A percentile compares a stretch with the other conserved stretches of the same genome.
phyloP scores from a whole-genome alignment of 2,797 vertebrate genomes.

The Ctenochaetus hawaiiensis region DNA sequence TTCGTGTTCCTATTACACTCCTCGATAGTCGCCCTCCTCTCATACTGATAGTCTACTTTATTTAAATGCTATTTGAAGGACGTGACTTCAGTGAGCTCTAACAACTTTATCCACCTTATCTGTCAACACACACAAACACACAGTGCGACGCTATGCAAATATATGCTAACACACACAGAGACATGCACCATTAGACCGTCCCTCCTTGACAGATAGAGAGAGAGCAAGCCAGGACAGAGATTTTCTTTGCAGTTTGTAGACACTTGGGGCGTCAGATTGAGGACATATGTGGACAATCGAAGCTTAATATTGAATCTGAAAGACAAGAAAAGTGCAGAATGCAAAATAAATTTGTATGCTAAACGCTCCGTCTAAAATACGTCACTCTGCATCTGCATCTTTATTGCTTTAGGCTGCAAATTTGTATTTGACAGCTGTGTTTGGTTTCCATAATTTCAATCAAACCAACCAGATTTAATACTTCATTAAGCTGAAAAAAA shows the following conservation, averaged over 20 bases:
- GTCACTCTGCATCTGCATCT: background rate
- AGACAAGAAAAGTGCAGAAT: slow-evolving; percentile 22
- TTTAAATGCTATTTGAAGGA: slow-evolving; percentile 72
- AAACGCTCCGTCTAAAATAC: background rate
- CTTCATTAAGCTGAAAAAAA: background rate
- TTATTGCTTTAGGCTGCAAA: background rate
- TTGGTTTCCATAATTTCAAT: background rate
- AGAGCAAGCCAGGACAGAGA: background rate
- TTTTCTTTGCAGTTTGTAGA: slow-evolving; percentile 38
- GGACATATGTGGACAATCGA: slow-evolving; percentile 28
- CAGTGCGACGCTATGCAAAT: slow-evolving; percentile 56
- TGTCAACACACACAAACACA: slow-evolving; percentile 23
- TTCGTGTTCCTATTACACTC: background rate
- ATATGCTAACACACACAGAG: slow-evolving; percentile 33
- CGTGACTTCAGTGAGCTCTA: slow-evolving; percentile 44
- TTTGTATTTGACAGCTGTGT: background rate
- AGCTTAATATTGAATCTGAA: slow-evolving; percentile 18
- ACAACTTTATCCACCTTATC: slow-evolving; percentile 55
- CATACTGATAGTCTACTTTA: slow-evolving; percentile 59
- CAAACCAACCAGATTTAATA: background rate
- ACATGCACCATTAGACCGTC: slow-evolving; percentile 30
- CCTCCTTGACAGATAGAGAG: slow-evolving; percentile 68
- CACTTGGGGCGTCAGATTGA: slow-evolving; percentile 18
- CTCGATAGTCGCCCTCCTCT: slow-evolving; percentile 10
- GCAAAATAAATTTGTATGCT: slow-evolving; percentile 11